A percentile compares a stretch with the other conserved stretches of the same genome.
These are phyloP conservation scores for Hestina assimilis DNA, from an alignment of 1,140 invertebrate species.

Conservation along the genomic window DNA sequence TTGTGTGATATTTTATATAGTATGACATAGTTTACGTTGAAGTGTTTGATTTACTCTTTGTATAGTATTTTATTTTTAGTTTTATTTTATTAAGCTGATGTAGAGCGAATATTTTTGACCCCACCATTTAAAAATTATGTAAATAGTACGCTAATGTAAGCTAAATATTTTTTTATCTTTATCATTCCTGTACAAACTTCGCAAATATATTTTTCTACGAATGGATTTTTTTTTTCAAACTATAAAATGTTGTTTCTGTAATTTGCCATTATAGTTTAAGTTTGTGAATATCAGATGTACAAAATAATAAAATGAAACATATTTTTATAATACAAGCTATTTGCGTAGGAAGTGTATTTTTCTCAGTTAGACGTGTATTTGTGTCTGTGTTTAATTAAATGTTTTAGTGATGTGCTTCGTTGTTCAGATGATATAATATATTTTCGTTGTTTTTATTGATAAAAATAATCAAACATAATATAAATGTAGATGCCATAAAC, in stretches of 20 bases:
- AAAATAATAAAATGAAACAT: background rate
- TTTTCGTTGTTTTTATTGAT: constrained; percentile 1
- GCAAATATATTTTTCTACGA: background rate
- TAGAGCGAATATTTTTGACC: constrained; percentile 29
- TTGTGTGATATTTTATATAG: constrained; percentile 38
- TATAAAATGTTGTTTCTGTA: background rate
- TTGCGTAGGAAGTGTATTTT: background rate
- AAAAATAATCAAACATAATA: constrained; percentile 1
- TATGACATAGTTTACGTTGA: constrained; percentile 2
- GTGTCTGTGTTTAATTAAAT: background rate
- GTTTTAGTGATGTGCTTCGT: background rate
- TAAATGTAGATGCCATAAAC: constrained; percentile 3
- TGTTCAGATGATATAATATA: constrained; percentile 1
- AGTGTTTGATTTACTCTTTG: constrained; percentile 22
- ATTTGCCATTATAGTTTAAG: constrained; percentile 13
- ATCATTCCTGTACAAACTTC: background rate
- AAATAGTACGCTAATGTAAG: constrained; percentile 13
- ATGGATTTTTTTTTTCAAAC: background rate
- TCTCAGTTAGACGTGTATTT: background rate
- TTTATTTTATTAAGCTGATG: constrained; percentile 10
- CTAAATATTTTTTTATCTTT: constrained; percentile 1
- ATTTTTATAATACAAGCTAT: background rate
- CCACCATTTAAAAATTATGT: constrained; percentile 31
- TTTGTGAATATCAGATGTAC: background rate
- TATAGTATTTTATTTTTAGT: constrained; percentile 7